A percentile compares a stretch with the other conserved stretches of the same genome.
phyloP scores from a whole-genome alignment of 1,140 invertebrate genomes.

The Olivierus martensii region DNA sequence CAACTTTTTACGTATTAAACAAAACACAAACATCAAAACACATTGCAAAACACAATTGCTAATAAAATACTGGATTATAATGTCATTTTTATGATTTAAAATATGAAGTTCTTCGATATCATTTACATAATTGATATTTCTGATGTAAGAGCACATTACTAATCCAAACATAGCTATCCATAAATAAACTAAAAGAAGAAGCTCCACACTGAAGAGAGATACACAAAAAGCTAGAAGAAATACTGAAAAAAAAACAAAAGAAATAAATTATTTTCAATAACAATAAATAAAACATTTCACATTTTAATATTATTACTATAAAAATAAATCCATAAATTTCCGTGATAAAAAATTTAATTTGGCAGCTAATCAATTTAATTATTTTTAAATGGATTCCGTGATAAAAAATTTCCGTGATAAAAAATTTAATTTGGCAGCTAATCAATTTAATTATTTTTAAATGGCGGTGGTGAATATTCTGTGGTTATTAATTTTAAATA shows the following conservation, averaged over 20 bases:
- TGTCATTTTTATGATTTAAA: neutral
- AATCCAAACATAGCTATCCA: conserved; percentile 65
- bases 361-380: too few species aligned
- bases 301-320: too few species aligned
- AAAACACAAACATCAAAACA: conserved; percentile 10
- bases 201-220: conserved; percentile 67
- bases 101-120: neutral
- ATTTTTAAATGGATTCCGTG: too few species aligned
- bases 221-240: conserved; percentile 56
- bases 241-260: conserved; percentile 43
- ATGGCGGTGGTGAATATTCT: too few species aligned
- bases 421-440: too few species aligned
- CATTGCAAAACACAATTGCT: conserved; percentile 8
- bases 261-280: too few species aligned
- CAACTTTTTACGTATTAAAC: conserved; percentile 15
- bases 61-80: neutral
- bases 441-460: too few species aligned
- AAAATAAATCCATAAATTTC: too few species aligned
- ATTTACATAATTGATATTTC: conserved; percentile 22
- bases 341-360: too few species aligned
- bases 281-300: too few species aligned
- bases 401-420: too few species aligned
- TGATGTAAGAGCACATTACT: conserved; percentile 58
- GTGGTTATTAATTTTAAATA: too few species aligned
- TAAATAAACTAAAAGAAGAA: conserved; percentile 70